A percentile compares a stretch with the other conserved stretches of the same genome.
phyloP scores from a whole-genome alignment of 2,797 vertebrate genomes.

The Salarias fasciatus region DNA sequence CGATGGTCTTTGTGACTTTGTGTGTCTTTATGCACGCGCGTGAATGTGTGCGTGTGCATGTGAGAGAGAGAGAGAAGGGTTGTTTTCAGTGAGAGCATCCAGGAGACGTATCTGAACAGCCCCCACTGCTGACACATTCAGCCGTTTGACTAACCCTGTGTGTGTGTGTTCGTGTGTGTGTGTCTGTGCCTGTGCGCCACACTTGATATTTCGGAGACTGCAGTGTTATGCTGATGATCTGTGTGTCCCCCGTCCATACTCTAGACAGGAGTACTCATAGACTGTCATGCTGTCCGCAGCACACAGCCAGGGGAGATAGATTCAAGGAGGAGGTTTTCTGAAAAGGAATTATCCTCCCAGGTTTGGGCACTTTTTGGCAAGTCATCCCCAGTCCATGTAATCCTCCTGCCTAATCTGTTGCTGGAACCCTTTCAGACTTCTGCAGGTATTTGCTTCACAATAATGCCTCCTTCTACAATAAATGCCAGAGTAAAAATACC shows the following conservation, averaged over 20 bases:
- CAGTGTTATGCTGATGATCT: slow-evolving; percentile 43
- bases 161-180: slow-evolving; percentile 11
- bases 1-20: slow-evolving; percentile 17
- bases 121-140: slow-evolving; percentile 59
- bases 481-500: slow-evolving; percentile 2
- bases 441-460: slow-evolving; percentile 9
- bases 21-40: slow-evolving; percentile 3
- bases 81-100: slow-evolving; percentile 51
- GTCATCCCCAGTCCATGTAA: slow-evolving; percentile 50
- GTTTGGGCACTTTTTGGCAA: slow-evolving; percentile 44
- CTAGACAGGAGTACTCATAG: too few relatives aligned
- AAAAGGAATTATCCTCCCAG: slow-evolving; percentile 31
- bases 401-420: slow-evolving; percentile 55
- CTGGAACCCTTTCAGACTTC: slow-evolving; percentile 9
- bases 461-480: too few relatives aligned
- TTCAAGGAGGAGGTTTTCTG: slow-evolving; percentile 7
- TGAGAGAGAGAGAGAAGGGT: slow-evolving; percentile 16
- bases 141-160: slow-evolving; percentile 44
- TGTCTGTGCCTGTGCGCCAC: too few relatives aligned
- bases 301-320: slow-evolving; percentile 7
- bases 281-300: slow-evolving; percentile 11
- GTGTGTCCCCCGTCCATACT: slow-evolving; percentile 28
- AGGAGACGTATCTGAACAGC: slow-evolving; percentile 63
- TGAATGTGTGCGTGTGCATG: slow-evolving; percentile 19
- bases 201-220: slow-evolving; percentile 45